Conservation (phyloP, 2,113 vertebrate genomes). For the Terrapene triunguis region DNA sequence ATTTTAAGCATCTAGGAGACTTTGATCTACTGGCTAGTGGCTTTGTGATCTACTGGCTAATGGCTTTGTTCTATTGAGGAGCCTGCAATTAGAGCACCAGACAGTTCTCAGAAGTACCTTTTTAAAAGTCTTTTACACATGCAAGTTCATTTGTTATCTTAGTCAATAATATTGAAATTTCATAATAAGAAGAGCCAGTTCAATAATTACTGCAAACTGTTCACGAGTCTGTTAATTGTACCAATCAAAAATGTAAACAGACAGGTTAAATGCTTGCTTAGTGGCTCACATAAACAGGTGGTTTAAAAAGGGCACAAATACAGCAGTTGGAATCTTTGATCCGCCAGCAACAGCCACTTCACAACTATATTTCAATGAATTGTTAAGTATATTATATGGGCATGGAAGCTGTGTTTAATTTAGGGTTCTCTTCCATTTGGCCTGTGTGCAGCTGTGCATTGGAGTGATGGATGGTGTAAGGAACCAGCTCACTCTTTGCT, state of each 20-base stretch:
- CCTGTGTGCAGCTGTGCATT: background rate
- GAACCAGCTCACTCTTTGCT: background rate
- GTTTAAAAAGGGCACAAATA: background rate
- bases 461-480: background rate
- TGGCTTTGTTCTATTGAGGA: background rate
- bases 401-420: background rate
- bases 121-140: slow-evolving; percentile 16
- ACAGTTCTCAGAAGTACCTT: background rate
- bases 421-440: background rate
- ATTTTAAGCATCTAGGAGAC: slow-evolving; percentile 12
- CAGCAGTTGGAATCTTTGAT: background rate
- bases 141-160: slow-evolving; percentile 63
- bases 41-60: slow-evolving; percentile 14
- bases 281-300: background rate
- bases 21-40: background rate
- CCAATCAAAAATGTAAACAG: slow-evolving; percentile 37
- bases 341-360: background rate
- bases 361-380: background rate
- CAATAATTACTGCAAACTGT: slow-evolving; percentile 31
- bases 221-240: slow-evolving; percentile 58
- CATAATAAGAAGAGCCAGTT: slow-evolving; percentile 29
- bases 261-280: slow-evolving; percentile 48
- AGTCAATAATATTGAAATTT: slow-evolving; percentile 66
- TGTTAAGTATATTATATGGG: background rate
- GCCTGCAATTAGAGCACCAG: background rate